Percentiles rank a stretch among this genome's conserved stretches.
Conservation (phyloP, 2,797 vertebrate species). For the Cirrhinus molitorella region DNA sequence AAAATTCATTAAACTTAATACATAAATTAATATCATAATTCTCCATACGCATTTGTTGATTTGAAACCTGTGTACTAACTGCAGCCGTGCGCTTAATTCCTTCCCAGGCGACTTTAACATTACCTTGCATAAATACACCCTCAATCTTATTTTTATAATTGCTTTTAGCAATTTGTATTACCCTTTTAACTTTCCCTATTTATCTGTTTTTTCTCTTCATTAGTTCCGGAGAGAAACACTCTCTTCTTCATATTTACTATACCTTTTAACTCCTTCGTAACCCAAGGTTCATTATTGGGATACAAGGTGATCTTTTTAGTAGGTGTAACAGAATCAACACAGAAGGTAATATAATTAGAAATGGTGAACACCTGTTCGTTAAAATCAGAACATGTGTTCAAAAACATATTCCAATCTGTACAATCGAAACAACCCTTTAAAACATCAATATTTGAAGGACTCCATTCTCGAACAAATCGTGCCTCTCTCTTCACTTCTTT, state of each 20-base stretch:
- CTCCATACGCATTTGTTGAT: neutral
- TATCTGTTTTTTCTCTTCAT: neutral
- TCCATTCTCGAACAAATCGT: neutral
- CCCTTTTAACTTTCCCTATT: neutral
- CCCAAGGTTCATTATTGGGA: neutral
- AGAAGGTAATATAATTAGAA: neutral
- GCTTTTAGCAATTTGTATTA: neutral
- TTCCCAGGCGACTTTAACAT: neutral
- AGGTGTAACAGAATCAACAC: neutral
- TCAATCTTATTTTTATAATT: neutral
- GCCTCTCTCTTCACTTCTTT: neutral
- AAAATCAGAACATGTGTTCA: neutral
- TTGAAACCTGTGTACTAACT: neutral
- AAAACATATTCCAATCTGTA: slow-evolving; percentile 1
- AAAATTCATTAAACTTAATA: neutral
- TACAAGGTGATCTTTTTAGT: neutral
- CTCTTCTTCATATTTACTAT: neutral
- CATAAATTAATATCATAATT: neutral
- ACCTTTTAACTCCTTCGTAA: neutral
- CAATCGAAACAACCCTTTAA: neutral
- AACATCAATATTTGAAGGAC: neutral
- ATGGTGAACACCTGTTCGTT: neutral
- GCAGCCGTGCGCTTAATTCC: neutral
- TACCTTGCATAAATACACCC: neutral
- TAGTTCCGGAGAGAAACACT: neutral